Percentiles rank a stretch among this genome's conserved stretches.
Evolutionary conservation across 2,888 invertebrate genomes (phyloP).

Genomic region (Epistrophe grossulariae): DNA sequence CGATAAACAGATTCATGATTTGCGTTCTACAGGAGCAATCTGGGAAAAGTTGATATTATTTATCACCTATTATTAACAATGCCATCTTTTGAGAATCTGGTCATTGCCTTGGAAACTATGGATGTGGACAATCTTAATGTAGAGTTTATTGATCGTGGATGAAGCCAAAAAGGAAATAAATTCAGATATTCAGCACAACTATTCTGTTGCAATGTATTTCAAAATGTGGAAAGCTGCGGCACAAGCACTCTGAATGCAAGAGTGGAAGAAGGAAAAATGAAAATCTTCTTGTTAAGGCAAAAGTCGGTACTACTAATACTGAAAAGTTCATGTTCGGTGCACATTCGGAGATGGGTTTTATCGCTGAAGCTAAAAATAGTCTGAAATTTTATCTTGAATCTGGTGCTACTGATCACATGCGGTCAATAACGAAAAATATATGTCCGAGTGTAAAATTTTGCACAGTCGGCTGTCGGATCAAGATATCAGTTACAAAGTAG

Average conservation of each 20-base stretch:
- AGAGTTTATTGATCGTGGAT: background rate
- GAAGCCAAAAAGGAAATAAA: background rate
- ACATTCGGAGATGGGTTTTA: too few species aligned
- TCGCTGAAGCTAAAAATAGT: background rate
- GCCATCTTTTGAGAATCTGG: too few species aligned
- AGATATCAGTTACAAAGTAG: too few species aligned
- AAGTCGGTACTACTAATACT: too few species aligned
- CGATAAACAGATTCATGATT: background rate
- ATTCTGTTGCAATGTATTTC: background rate
- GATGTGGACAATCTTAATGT: background rate
- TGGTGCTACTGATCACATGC: slow-evolving; percentile 4
- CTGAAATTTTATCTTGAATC: background rate
- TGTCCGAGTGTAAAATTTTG: background rate
- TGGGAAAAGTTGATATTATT: too few species aligned
- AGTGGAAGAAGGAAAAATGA: background rate
- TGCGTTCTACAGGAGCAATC: too few species aligned
- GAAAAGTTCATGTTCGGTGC: too few species aligned
- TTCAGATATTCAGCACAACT: background rate
- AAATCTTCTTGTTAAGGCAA: background rate
- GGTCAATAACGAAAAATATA: background rate
- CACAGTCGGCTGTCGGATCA: too few species aligned
- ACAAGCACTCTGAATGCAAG: slow-evolving; percentile 5
- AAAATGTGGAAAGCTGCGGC: background rate
- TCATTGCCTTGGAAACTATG: too few species aligned
- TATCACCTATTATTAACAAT: too few species aligned